phyloP scores from a whole-genome alignment of 2,113 vertebrate genomes.

The Leptodactylus fuscus region DNA sequence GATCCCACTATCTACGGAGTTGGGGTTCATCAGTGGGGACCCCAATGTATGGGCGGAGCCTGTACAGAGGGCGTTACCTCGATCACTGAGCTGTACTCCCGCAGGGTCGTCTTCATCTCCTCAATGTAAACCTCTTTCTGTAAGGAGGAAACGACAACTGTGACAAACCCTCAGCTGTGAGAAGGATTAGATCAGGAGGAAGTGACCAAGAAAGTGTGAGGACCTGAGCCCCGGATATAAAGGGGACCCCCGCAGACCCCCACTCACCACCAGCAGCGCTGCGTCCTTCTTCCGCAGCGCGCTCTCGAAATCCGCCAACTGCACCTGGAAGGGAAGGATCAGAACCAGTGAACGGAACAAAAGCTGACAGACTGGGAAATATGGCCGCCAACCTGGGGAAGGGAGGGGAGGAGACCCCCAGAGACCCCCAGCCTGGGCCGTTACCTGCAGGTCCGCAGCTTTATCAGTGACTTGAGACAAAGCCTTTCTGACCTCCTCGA shows the following conservation, averaged over 20 bases:
- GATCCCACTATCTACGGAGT: too few species aligned
- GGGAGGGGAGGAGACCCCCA: background rate
- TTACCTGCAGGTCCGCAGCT: conserved; percentile 82
- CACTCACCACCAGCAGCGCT: conserved; percentile 78
- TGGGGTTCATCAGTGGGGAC: too few species aligned
- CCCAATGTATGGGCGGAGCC: too few species aligned
- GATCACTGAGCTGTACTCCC: conserved; percentile 81
- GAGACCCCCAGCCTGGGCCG: background rate
- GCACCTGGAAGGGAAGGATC: conserved; percentile 72
- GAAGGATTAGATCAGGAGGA: too few species aligned
- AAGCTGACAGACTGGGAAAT: too few species aligned
- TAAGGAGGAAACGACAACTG: background rate
- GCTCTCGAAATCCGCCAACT: conserved; percentile 77
- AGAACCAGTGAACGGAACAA: too few species aligned
- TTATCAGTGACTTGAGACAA: conserved; percentile 79
- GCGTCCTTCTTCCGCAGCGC: conserved; percentile 78
- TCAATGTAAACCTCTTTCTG: conserved; percentile 83
- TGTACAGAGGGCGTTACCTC: conserved; percentile 76
- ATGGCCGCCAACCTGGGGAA: too few species aligned
- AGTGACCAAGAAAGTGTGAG: too few species aligned
- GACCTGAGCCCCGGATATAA: background rate
- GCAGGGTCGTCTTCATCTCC: conserved; percentile 79
- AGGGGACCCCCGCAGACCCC: background rate
- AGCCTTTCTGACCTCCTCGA: conserved; percentile 80
- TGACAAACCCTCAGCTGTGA: background rate